Evolutionary conservation across 1,140 invertebrate species (phyloP).

Genomic region (Fopius arisanus): DNA sequence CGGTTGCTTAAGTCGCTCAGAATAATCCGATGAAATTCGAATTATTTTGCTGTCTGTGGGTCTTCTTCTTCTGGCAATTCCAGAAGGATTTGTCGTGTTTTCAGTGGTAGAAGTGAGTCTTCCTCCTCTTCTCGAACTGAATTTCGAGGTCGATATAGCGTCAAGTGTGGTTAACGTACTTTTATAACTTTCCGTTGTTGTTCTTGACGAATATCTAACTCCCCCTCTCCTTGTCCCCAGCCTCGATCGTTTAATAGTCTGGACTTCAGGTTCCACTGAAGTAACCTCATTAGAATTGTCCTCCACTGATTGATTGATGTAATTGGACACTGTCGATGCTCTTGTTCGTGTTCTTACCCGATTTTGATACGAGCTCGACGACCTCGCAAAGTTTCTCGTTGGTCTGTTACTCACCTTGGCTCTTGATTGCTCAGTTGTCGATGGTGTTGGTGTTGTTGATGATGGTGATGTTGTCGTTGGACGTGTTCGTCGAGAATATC

Average conservation of each 20-base stretch:
- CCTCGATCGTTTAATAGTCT: conserved; percentile 32
- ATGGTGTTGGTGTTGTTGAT: conserved; percentile 49
- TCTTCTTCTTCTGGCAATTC: conserved; percentile 21
- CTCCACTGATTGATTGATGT: conserved; percentile 16
- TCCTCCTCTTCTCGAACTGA: conserved; percentile 27
- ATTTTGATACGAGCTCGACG: conserved; percentile 47
- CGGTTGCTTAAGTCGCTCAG: background rate
- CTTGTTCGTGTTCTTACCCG: conserved; percentile 50
- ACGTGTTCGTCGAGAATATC: conserved; percentile 60
- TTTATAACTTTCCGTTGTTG: background rate
- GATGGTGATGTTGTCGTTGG: conserved; percentile 46
- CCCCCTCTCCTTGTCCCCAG: conserved; percentile 45
- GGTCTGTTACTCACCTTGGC: conserved; percentile 60
- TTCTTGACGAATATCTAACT: conserved; percentile 41
- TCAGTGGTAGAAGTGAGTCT: conserved; percentile 27
- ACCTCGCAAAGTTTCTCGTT: conserved; percentile 59
- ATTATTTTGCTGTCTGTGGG: conserved; percentile 17
- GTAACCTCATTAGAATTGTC: background rate
- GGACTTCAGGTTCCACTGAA: conserved; percentile 16
- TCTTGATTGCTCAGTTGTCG: conserved; percentile 49
- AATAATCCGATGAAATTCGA: conserved; percentile 28
- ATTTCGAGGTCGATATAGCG: background rate
- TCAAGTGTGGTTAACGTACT: background rate
- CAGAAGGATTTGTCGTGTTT: conserved; percentile 23
- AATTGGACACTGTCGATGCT: conserved; percentile 37